Base-by-base conservation (phyloP, 2,888 invertebrate species). In the Congeria kusceri region DNA sequence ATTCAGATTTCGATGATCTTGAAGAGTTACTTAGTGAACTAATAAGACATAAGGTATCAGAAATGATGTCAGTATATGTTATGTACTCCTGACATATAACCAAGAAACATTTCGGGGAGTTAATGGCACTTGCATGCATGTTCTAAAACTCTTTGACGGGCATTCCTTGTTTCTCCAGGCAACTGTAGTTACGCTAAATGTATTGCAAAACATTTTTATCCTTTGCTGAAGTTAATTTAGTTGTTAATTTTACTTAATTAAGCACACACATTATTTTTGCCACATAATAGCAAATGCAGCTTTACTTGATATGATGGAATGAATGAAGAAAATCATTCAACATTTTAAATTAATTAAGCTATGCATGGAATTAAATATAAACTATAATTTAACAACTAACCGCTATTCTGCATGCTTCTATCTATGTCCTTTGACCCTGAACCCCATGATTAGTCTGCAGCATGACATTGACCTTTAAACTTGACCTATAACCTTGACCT, bases 1-100 rank as follows among this genome's bases (percentile, higher is more conserved):
- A 79, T 83, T 77, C 83, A 47, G 83, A 83, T 70, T 74, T 74
- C 20, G 83, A 79, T 71, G 83, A 79, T 77, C 77, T 83, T 11
- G 79, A 79, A 65, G 83, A 83, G 46, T 76, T 83, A 64, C 78
- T 83, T 56, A 83, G 73, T 77, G 79, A 83, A 74, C 83, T 83
- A 66, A 74, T 83, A 66, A 83, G 65, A 83, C 57, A 79, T 77
- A 78, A 83, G 83, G 83, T 83, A 83, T 70, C 65, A 57, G 57
- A 57, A 68, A 59, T 15, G 39, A 69, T 18, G 44, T 53, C 56
- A 58, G 29, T 65, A 61, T 73, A 49, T 65, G 65, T 65, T 25
- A 58, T 61, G 47, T 65, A 65, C n/a, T 58, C 63, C 64, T 63
- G 57, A 39, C 25, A 39, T 58, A 72, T 71, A 71, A 46, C 57